These are phyloP conservation scores for Ariopsis seemanni DNA, from an alignment of 2,113 vertebrate genomes.

Conservation along the genomic window DNA sequence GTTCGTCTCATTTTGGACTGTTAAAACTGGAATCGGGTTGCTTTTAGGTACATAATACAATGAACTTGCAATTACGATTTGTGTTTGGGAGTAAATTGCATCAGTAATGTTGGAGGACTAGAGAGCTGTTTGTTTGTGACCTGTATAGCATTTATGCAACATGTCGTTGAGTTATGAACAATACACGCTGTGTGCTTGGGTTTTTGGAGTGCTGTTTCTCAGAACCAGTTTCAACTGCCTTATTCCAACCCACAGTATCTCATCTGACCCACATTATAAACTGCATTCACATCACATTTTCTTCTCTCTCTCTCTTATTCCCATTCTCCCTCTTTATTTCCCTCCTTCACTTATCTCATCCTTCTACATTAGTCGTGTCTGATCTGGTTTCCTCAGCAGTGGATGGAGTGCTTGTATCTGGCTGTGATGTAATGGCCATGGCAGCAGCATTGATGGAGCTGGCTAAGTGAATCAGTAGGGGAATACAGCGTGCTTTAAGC, in stretches of 20 bases:
- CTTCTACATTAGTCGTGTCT: constrained; percentile 41
- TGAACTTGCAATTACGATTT: neutral
- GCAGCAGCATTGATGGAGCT: constrained; percentile 46
- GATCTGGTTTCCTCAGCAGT: constrained; percentile 48
- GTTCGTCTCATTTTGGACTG: neutral
- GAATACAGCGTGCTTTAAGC: constrained; percentile 44
- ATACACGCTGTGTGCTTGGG: neutral
- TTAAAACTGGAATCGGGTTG: neutral
- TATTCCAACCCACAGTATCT: constrained; percentile 9
- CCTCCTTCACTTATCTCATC: constrained; percentile 12
- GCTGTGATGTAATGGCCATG: constrained; percentile 64
- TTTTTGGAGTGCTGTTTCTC: neutral
- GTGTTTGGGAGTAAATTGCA: neutral
- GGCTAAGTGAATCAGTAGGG: constrained; percentile 54
- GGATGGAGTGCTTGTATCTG: constrained; percentile 28
- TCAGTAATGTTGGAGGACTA: neutral
- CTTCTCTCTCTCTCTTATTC: neutral
- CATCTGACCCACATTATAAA: neutral
- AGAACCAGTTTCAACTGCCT: constrained; percentile 49
- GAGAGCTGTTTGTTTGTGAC: neutral
- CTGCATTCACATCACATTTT: neutral
- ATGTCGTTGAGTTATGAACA: neutral
- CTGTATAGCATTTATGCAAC: neutral
- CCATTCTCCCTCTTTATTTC: neutral
- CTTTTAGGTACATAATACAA: neutral